phyloP scores from a whole-genome alignment of 2,113 vertebrate species.

The Catharus bicknelli region DNA sequence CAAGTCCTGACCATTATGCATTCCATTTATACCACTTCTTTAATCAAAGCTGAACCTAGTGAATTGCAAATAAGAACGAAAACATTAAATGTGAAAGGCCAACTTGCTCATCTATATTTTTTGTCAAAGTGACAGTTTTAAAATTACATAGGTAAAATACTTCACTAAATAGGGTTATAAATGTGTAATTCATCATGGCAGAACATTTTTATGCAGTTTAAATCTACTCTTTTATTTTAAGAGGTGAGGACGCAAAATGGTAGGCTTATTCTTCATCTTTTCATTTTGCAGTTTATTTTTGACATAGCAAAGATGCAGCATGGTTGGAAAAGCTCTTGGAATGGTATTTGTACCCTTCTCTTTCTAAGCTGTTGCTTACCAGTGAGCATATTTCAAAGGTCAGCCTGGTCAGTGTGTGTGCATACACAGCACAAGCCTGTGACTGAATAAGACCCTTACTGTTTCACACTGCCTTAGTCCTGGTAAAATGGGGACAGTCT shows the following conservation, averaged over 20 bases:
- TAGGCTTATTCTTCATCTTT: constrained; percentile 65
- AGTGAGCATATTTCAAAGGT: background rate
- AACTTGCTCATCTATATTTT: constrained; percentile 78
- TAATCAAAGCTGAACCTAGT: constrained; percentile 76
- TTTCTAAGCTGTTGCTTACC: background rate
- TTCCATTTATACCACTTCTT: constrained; percentile 66
- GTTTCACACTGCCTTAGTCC: background rate
- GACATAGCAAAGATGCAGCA: constrained; percentile 22
- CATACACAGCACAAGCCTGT: background rate
- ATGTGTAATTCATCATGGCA: constrained; percentile 76
- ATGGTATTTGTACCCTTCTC: constrained; percentile 38
- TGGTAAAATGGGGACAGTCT: background rate
- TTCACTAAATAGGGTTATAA: constrained; percentile 79
- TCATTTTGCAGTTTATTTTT: constrained; percentile 48
- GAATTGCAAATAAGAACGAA: constrained; percentile 78
- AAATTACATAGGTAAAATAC: constrained; percentile 81
- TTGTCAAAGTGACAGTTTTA: constrained; percentile 80
- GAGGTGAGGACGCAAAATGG: constrained; percentile 58
- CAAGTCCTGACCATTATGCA: constrained; percentile 63
- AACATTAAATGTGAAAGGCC: constrained; percentile 81
- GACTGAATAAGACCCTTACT: background rate
- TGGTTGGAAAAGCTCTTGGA: constrained; percentile 28
- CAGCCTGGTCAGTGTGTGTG: background rate
- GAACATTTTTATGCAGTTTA: constrained; percentile 73
- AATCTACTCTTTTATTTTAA: constrained; percentile 75